Conservation (phyloP, 2,888 invertebrate genomes). For the Arrhopalites spinosus region DNA sequence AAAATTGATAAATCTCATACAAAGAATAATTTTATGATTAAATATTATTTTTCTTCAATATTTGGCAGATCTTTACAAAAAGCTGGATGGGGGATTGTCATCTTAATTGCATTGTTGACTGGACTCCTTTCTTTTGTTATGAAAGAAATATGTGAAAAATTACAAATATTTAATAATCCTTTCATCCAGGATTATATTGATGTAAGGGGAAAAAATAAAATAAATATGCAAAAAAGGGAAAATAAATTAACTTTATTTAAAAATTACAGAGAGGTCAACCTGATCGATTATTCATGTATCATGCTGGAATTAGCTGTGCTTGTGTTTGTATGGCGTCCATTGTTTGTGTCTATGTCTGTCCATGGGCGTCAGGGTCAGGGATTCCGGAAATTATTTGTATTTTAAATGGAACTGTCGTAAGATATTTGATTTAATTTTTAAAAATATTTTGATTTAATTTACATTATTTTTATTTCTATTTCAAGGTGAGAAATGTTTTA, state of each 20-base stretch:
- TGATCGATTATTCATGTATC: conserved; percentile 45
- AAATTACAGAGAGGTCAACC: conserved; percentile 39
- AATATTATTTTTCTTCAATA: conserved; percentile 11
- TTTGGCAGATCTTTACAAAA: conserved; percentile 11
- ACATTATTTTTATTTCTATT: not conserved
- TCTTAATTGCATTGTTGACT: conserved; percentile 59
- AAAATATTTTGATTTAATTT: not conserved
- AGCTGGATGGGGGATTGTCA: conserved; percentile 59
- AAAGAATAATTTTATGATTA: not conserved
- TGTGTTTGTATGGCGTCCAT: conserved; percentile 48
- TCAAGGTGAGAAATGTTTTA: conserved; percentile 58
- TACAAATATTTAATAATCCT: conserved; percentile 52
- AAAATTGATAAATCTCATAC: not conserved
- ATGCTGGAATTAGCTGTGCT: conserved; percentile 46
- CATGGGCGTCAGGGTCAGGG: conserved; percentile 58
- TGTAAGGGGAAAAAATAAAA: conserved; percentile 36
- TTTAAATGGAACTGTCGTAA: conserved; percentile 59
- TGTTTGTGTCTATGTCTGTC: conserved; percentile 52
- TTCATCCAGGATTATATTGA: conserved; percentile 44
- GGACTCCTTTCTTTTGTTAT: conserved; percentile 59
- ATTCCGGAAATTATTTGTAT: conserved; percentile 61
- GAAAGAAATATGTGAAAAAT: conserved; percentile 56
- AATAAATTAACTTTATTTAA: not conserved
- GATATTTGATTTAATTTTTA: not conserved
- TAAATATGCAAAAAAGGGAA: not conserved